Conservation (phyloP, 2,797 vertebrate species). For the Vireo griseus region DNA sequence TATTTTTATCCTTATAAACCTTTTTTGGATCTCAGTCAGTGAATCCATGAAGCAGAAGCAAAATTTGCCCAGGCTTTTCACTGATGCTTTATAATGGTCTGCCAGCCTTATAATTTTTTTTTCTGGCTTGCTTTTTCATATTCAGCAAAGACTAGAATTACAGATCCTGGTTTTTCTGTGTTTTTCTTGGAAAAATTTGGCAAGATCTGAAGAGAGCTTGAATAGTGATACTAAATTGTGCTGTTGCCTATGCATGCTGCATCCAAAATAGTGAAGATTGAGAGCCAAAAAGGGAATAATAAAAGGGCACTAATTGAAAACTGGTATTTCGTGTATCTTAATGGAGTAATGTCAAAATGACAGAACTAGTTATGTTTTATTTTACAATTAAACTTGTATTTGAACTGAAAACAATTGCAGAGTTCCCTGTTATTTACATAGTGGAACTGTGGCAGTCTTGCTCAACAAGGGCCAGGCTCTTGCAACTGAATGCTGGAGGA, state of each 20-base stretch:
- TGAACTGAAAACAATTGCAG: neutral
- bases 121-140: neutral
- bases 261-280: neutral
- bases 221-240: neutral
- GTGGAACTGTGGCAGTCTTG: neutral
- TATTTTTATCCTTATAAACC: neutral
- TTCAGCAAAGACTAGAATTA: neutral
- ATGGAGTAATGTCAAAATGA: neutral
- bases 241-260: neutral
- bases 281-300: neutral
- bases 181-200: neutral
- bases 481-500: neutral
- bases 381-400: neutral
- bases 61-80: neutral
- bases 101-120: neutral
- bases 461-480: neutral
- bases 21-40: neutral
- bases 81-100: neutral
- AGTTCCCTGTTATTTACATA: neutral
- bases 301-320: neutral
- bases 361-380: neutral
- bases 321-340: neutral
- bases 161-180: neutral
- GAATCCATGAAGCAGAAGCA: neutral
- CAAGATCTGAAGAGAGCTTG: neutral